Evolutionary conservation across 2,888 invertebrate genomes (phyloP).

Genomic region (Habroteleia sp.): DNA sequence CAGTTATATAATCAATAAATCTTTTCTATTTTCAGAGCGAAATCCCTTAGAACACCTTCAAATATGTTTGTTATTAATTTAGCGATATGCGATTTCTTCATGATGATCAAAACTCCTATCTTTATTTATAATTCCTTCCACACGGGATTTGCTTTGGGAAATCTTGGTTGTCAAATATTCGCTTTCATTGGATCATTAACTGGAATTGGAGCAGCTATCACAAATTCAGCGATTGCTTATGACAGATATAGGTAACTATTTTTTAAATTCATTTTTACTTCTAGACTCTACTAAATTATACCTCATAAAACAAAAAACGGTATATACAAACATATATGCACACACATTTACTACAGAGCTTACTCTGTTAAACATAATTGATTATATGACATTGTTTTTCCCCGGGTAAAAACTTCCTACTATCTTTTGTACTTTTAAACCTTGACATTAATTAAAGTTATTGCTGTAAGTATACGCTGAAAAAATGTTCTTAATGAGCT

Average conservation of each 20-base stretch:
- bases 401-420: too few relatives aligned
- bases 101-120: constrained; percentile 93
- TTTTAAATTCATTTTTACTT: neutral
- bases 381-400: too few relatives aligned
- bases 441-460: too few relatives aligned
- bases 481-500: too few relatives aligned
- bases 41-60: constrained; percentile 89
- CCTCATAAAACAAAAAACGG: too few relatives aligned
- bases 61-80: constrained; percentile 92
- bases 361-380: too few relatives aligned
- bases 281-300: too few relatives aligned
- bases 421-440: too few relatives aligned
- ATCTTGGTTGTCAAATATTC: constrained; percentile 89
- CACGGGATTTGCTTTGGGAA: constrained; percentile 88
- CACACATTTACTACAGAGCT: too few relatives aligned
- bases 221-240: constrained; percentile 92
- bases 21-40: constrained; percentile 82
- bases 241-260: constrained; percentile 84
- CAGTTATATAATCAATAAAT: constrained; percentile 20
- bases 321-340: too few relatives aligned
- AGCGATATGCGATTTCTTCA: constrained; percentile 91
- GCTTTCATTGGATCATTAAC: constrained; percentile 88
- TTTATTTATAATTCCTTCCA: constrained; percentile 92
- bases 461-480: too few relatives aligned
- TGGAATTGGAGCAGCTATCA: constrained; percentile 90